These are phyloP conservation scores for Solea senegalensis DNA, from an alignment of 2,113 vertebrate species.

Conservation along the genomic window DNA sequence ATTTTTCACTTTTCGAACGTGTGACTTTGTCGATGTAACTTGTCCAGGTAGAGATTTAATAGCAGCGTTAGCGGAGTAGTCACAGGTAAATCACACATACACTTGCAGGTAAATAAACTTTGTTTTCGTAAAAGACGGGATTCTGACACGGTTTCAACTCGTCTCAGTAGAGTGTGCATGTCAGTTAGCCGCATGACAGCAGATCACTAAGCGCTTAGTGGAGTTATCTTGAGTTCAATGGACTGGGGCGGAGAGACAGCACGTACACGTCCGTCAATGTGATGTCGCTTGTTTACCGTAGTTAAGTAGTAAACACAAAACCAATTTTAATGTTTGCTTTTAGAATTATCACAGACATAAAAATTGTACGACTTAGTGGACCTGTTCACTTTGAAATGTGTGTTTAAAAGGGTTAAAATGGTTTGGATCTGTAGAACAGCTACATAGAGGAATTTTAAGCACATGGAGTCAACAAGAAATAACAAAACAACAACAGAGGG, in stretches of 20 bases:
- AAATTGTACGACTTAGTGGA: too few species aligned
- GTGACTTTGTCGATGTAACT: neutral
- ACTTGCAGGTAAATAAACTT: conserved; percentile 9
- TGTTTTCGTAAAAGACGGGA: conserved; percentile 10
- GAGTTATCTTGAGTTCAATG: neutral
- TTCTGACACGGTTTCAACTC: neutral
- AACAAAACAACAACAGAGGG: too few species aligned
- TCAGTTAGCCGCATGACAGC: conserved; percentile 13
- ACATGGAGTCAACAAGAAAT: too few species aligned
- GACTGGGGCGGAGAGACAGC: neutral
- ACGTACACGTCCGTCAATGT: neutral
- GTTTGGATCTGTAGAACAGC: too few species aligned
- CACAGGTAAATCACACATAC: neutral
- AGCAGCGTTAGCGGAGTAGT: conserved; percentile 36
- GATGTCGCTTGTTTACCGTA: neutral
- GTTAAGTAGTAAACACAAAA: too few species aligned
- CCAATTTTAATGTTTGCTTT: too few species aligned
- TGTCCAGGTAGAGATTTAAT: conserved; percentile 11
- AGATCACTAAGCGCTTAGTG: neutral
- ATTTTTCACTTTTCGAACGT: neutral
- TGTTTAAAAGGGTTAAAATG: too few species aligned
- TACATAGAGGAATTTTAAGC: too few species aligned
- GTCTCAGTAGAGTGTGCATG: neutral
- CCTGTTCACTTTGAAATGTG: too few species aligned
- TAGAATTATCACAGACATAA: too few species aligned